These are phyloP conservation scores for Diacarnus erythraeanus DNA, from an alignment of 37 sponge, comb jelly and placozoan genomes.

Conservation along the genomic window DNA sequence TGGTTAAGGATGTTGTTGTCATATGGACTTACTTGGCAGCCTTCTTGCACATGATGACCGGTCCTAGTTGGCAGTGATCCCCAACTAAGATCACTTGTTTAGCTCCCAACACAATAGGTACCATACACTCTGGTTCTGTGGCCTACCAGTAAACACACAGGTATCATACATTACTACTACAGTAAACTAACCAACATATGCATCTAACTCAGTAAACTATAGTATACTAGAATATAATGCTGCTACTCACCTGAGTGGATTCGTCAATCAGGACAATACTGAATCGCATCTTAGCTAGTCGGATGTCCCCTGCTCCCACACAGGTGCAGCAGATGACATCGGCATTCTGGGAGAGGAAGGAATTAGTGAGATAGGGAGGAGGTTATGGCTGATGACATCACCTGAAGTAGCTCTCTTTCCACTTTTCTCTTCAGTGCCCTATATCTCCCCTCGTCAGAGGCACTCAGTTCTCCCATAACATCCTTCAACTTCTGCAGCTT, in stretches of 20 bases:
- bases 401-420: constrained; percentile 89
- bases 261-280: constrained; percentile 95
- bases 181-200: no score
- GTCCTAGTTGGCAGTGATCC: constrained; percentile 98
- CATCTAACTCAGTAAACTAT: no score
- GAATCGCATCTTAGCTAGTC: constrained; percentile 88
- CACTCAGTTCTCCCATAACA: constrained; percentile 89
- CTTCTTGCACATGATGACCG: constrained; percentile 98
- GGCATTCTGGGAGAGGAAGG: constrained; percentile 61
- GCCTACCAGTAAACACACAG: no score
- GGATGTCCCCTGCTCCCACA: constrained; percentile 95
- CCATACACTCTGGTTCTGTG: constrained; percentile 99
- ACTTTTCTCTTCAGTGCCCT: constrained; percentile 74
- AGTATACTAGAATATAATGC: neutral
- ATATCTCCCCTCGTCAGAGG: constrained; percentile 91
- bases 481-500: constrained; percentile 94
- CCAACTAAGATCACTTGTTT: constrained; percentile 95
- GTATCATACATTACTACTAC: neutral
- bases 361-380: neutral
- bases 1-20: neutral
- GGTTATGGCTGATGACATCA: constrained; percentile 6
- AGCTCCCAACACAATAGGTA: constrained; percentile 94
- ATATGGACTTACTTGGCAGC: constrained; percentile 77
- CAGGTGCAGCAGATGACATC: constrained; percentile 99
- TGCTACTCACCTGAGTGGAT: constrained; percentile 73